phyloP scores from a whole-genome alignment of 2,113 vertebrate species.

The Otocyon megalotis region DNA sequence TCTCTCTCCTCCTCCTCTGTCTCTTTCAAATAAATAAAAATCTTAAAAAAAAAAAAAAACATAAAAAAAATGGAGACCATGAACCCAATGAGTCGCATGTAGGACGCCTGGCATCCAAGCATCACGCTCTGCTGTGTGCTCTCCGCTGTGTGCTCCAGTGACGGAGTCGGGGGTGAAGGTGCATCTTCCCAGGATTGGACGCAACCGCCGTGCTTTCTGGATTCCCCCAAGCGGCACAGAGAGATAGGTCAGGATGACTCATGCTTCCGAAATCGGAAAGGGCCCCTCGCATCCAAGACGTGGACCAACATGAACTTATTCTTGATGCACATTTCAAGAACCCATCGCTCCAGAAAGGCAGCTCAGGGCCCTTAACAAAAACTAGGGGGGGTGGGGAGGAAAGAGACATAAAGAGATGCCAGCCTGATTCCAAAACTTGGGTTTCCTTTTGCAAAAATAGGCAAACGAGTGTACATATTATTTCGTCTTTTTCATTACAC shows the following conservation, averaged over 20 bases:
- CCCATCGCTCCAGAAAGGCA: not conserved
- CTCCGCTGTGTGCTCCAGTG: rapidly evolving
- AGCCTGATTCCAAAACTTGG: not conserved
- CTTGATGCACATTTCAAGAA: not conserved
- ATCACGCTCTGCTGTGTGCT: rapidly evolving
- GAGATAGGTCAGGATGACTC: not conserved
- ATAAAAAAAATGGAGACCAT: not conserved
- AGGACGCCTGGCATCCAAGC: not conserved
- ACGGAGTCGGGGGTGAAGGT: not conserved
- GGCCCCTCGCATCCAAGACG: not conserved
- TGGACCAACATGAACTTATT: not conserved
- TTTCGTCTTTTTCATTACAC: no score
- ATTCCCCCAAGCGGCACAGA: not conserved
- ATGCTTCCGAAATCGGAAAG: not conserved
- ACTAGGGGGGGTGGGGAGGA: rapidly evolving
- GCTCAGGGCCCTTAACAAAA: not conserved
- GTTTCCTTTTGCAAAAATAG: no score
- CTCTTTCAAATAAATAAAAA: not conserved
- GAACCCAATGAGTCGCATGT: not conserved
- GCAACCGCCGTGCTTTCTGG: not conserved
- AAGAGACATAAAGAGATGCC: not conserved
- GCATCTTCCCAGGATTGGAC: rapidly evolving
- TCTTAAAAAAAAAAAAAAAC: not conserved
- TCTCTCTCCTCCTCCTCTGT: not conserved
- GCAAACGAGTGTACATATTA: no score